These are phyloP conservation scores for Phataginus tetradactyla DNA, from an alignment of 2,797 vertebrate species.

Conservation along the genomic window DNA sequence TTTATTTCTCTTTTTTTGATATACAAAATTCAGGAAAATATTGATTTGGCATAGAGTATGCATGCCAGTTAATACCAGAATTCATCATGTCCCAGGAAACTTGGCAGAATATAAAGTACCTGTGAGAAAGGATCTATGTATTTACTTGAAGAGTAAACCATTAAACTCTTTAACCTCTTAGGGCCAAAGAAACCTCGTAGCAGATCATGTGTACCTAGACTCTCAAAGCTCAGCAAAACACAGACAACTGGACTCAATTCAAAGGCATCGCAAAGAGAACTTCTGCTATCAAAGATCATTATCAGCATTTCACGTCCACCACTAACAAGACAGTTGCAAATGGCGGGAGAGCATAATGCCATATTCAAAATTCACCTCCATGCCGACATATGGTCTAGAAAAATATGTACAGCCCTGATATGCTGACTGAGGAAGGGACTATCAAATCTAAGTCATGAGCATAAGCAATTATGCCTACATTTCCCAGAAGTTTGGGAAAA, in stretches of 20 bases:
- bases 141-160: background rate
- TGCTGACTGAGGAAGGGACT: background rate
- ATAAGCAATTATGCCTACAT: background rate
- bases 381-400: background rate
- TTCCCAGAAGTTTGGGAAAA: background rate
- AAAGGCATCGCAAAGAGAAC: background rate
- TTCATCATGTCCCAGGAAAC: background rate
- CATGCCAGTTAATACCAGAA: background rate
- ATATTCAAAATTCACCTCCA: background rate
- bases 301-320: background rate
- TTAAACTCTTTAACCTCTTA: background rate
- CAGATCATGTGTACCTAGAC: background rate
- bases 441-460: background rate
- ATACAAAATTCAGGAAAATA: background rate
- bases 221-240: background rate
- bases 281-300: background rate
- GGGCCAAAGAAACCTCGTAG: background rate
- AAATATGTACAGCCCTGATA: accelerated
- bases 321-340: background rate
- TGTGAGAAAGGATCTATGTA: background rate
- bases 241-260: background rate
- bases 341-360: background rate
- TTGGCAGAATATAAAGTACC: background rate
- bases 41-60: background rate
- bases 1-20: background rate